Conservation (phyloP, 2,888 invertebrate species). For the Nymphalis polychloros region DNA sequence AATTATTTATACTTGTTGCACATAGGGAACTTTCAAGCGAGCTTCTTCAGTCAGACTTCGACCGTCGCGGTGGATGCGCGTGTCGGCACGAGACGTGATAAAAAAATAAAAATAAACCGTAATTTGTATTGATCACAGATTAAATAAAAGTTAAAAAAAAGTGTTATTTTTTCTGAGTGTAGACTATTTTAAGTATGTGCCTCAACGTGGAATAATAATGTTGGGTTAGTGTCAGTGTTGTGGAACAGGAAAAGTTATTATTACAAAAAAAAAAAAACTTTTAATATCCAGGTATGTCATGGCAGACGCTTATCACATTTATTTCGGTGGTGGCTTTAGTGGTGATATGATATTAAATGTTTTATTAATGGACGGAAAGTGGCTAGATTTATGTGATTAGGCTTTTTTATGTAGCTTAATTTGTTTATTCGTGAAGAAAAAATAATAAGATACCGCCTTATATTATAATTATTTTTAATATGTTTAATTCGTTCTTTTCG, state of each 20-base stretch:
- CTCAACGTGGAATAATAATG: slow-evolving; percentile 20
- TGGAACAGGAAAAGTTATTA: slow-evolving; percentile 15
- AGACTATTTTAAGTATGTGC: slow-evolving; percentile 20
- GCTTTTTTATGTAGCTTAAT: background rate
- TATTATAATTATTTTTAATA: too few species aligned
- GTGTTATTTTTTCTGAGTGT: slow-evolving; percentile 17
- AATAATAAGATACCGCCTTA: too few species aligned
- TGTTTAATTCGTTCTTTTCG: too few species aligned
- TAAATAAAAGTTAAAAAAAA: slow-evolving; percentile 16
- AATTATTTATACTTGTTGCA: slow-evolving; percentile 60
- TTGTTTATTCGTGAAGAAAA: too few species aligned
- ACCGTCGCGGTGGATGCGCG: slow-evolving; percentile 46
- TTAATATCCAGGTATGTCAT: slow-evolving; percentile 21
- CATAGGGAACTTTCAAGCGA: slow-evolving; percentile 46
- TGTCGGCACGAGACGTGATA: slow-evolving; percentile 8
- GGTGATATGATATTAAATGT: slow-evolving; percentile 4
- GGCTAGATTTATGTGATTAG: background rate
- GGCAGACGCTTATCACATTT: slow-evolving; percentile 6
- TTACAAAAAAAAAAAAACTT: slow-evolving; percentile 1
- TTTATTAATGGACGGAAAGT: slow-evolving; percentile 7
- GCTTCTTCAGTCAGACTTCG: slow-evolving; percentile 46
- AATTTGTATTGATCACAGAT: slow-evolving; percentile 8
- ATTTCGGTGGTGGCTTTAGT: background rate
- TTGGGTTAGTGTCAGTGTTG: slow-evolving; percentile 25
- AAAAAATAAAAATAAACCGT: slow-evolving; percentile 6